Base-by-base conservation (phyloP, 2,113 vertebrate genomes). In the Solea solea region DNA sequence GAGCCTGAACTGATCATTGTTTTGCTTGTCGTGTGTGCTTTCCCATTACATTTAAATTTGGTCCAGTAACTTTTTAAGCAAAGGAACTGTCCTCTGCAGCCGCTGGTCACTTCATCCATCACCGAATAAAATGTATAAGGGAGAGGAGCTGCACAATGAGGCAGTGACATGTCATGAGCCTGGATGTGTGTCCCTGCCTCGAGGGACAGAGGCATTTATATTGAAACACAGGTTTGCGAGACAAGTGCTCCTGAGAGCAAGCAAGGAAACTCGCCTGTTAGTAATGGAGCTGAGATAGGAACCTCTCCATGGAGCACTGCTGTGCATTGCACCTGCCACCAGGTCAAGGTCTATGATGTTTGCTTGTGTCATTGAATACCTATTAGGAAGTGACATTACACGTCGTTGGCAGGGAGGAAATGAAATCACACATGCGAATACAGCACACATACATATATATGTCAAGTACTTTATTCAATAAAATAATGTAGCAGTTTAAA, bases 271-370 rank as follows among this genome's bases (percentile, higher is more conserved):
- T 58, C 49, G 64, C 48, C 16, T 65, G 60, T 69, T 69, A 61
- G 41, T 42, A 60, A 39, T 25, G 34, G 54, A 69, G 53, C 50
- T 7, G 9, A 66, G 74, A 69, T 48, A 64, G 68, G 13, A 48
- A 41, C 25, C 0, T 1, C 60, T 49, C 69, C 8, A 53, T 34
- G 69, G 65, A 71, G 41, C 67, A 57, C 16, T 11, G 67, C 44
- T 27, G 64, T 66, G 63, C 3, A 14, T 67, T 79, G 54, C 39
- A 61, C 44, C 72, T 73, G 77, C 63, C 80, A 73, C 2, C 60
- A 3, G 63, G 78, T 61, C 76, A 68, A 55, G 46, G 52, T 13
- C 61, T 46, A 69, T 48, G 9, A 56, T 72, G 41, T 74, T 52
- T 28, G 45, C 25, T 4, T 14, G 3, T 52, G 28, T 16, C 39